Evolutionary conservation across 2,113 vertebrate species (phyloP).

Genomic region (Atlantisia rogersi): DNA sequence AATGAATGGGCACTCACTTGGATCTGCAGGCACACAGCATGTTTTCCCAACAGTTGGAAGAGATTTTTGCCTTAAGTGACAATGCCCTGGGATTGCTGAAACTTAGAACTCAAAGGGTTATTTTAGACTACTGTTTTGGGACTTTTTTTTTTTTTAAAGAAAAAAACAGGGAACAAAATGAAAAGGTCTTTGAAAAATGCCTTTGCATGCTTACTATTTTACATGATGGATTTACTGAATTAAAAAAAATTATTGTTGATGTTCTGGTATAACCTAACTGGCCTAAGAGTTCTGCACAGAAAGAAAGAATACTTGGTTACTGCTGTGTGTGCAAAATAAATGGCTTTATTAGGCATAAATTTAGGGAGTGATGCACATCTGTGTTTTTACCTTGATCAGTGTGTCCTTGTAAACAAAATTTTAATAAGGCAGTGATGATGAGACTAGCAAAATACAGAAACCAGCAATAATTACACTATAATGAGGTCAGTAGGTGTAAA

Average conservation of each 20-base stretch:
- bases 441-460: conserved; percentile 11
- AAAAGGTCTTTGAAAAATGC: conserved; percentile 11
- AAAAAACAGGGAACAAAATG: neutral
- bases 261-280: neutral
- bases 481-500: neutral
- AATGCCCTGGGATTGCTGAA: conserved; percentile 29
- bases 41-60: neutral
- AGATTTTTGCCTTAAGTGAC: conserved; percentile 62
- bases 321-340: neutral
- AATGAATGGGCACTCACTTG: conserved; percentile 2
- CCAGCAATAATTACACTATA: neutral
- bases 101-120: conserved; percentile 48
- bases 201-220: neutral
- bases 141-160: neutral
- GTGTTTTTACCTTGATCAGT: neutral
- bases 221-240: neutral
- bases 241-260: neutral
- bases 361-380: conserved; percentile 14
- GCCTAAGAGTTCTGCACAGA: neutral
- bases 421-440: neutral
- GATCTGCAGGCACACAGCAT: neutral
- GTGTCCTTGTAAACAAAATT: neutral
- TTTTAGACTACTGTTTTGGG: neutral
- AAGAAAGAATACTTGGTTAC: neutral
- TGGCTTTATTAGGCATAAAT: conserved; percentile 15